These are phyloP conservation scores for Melipona bicolor DNA, from an alignment of 2,888 invertebrate species.

Conservation along the genomic window DNA sequence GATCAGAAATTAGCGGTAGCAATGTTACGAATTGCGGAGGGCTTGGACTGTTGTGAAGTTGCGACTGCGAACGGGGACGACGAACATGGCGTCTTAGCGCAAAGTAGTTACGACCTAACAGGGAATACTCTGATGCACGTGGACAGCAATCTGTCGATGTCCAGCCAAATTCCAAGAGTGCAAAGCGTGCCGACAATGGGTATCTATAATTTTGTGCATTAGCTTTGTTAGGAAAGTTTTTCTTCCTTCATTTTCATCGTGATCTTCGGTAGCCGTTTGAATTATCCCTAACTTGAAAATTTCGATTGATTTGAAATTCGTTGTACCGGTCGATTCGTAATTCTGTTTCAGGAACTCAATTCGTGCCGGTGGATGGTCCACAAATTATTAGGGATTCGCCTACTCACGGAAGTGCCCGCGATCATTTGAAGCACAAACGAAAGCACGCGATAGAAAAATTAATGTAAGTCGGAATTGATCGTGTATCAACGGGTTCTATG, in stretches of 20 bases:
- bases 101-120: constrained; percentile 81
- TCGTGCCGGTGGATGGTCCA: constrained; percentile 66
- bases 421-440: constrained; percentile 79
- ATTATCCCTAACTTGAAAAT: background rate
- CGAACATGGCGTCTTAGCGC: constrained; percentile 77
- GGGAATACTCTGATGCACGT: constrained; percentile 83
- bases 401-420: constrained; percentile 76
- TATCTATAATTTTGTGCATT: constrained; percentile 36
- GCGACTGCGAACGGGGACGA: constrained; percentile 75
- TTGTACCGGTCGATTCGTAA: background rate
- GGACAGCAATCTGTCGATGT: constrained; percentile 82
- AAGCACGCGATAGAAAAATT: constrained; percentile 78
- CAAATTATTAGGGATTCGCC: constrained; percentile 76
- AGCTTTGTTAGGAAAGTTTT: constrained; percentile 18
- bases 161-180: constrained; percentile 79
- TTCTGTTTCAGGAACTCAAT: constrained; percentile 69
- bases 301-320: fast-evolving
- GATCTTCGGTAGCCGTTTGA: background rate
- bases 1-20: constrained; percentile 96
- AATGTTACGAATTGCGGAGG: constrained; percentile 93
- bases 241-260: background rate
- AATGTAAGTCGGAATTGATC: constrained; percentile 59
- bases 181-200: constrained; percentile 80
- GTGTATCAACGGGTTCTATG: too few species aligned
- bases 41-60: constrained; percentile 90